Percentiles rank a stretch among this genome's conserved stretches.
phyloP scores from a whole-genome alignment of 2,797 vertebrate species.

The Pantherophis vulpinus region DNA sequence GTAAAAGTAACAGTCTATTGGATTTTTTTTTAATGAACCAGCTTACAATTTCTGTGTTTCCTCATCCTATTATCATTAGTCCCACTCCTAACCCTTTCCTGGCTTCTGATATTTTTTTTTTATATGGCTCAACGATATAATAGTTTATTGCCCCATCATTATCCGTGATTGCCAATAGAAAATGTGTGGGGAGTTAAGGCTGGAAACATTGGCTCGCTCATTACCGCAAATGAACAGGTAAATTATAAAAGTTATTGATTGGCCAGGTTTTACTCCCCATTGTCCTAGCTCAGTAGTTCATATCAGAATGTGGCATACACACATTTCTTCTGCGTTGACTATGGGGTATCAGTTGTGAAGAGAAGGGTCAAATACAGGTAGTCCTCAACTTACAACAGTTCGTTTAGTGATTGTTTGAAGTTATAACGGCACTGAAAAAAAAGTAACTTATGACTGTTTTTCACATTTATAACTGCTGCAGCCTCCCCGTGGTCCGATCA shows the following conservation, averaged over 20 bases:
- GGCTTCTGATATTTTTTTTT: not conserved
- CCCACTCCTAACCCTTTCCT: slow-evolving; percentile 40
- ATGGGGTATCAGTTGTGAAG: not conserved
- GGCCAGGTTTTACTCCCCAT: not conserved
- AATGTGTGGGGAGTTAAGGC: not conserved
- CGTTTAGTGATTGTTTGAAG: not conserved
- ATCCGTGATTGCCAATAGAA: slow-evolving; percentile 5
- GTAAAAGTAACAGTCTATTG: slow-evolving; percentile 56
- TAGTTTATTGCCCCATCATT: accelerated
- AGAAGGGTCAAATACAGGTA: not conserved
- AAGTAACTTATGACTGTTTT: not conserved
- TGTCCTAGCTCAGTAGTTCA: not conserved
- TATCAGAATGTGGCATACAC: not conserved
- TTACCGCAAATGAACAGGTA: not conserved
- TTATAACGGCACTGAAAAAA: not conserved
- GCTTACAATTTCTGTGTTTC: slow-evolving; percentile 36
- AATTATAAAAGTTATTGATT: not conserved
- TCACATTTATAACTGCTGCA: not conserved
- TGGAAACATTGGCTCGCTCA: not conserved
- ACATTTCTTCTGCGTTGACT: not conserved
- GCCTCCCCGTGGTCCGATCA: not conserved
- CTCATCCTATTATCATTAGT: slow-evolving; percentile 43
- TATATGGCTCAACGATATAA: not conserved
- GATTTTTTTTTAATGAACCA: slow-evolving; percentile 59
- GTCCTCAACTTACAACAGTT: not conserved